Percentiles rank a stretch among this genome's conserved stretches.
phyloP scores from a whole-genome alignment of 2,797 vertebrate species.

The Scleropages formosus region DNA sequence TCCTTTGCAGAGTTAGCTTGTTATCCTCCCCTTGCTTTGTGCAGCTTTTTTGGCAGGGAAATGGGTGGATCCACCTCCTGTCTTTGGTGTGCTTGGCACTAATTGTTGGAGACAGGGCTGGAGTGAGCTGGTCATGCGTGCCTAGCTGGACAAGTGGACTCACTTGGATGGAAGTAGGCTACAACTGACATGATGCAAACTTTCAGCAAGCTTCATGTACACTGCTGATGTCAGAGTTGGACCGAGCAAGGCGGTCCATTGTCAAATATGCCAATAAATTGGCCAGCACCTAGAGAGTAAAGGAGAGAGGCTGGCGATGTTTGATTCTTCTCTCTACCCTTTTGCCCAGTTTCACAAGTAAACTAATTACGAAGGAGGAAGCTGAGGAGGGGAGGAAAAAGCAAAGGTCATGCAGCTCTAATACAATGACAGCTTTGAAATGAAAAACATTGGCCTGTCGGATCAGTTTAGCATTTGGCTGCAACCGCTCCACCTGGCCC shows the following conservation, averaged over 20 bases:
- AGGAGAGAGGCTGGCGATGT: background rate
- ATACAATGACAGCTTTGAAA: conserved; percentile 43
- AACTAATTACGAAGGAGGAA: conserved; percentile 41
- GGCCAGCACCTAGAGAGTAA: no score
- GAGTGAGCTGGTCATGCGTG: background rate
- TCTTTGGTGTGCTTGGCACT: conserved; percentile 7
- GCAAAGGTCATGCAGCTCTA: conserved; percentile 42
- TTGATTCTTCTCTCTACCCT: conserved; percentile 29
- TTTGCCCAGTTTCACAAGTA: conserved; percentile 27
- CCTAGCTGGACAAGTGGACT: no score
- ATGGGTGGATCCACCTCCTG: background rate
- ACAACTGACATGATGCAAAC: no score
- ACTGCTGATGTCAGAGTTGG: no score
- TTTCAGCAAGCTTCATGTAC: no score
- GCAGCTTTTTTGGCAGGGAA: background rate
- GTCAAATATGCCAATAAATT: background rate
- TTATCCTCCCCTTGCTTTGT: background rate
- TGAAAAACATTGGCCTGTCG: conserved; percentile 46
- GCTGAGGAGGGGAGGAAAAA: conserved; percentile 1
- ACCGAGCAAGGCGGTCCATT: background rate
- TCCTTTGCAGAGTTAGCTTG: background rate
- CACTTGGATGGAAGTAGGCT: no score
- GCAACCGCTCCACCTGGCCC: conserved; percentile 39
- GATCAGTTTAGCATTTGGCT: conserved; percentile 42
- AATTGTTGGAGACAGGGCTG: background rate